Conservation (phyloP, 2,113 vertebrate species). For the Camelus dromedarius region DNA sequence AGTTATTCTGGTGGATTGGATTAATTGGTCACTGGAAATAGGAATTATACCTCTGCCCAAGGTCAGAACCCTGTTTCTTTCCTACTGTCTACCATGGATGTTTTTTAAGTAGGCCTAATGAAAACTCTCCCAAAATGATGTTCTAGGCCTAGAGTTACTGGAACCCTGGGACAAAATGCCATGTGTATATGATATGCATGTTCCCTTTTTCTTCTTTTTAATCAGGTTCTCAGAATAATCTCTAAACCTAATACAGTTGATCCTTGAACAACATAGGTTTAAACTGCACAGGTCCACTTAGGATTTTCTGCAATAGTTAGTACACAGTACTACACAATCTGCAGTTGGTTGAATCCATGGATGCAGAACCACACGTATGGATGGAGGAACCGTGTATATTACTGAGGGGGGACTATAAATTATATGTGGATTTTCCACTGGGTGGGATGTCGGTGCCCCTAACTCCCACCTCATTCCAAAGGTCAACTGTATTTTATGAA, state of each 20-base stretch:
- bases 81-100: background rate
- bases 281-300: background rate
- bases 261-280: background rate
- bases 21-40: constrained; percentile 62
- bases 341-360: background rate
- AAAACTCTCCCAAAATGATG: background rate
- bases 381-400: background rate
- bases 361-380: background rate
- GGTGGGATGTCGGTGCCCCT: background rate
- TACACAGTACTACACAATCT: background rate
- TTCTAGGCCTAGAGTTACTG: background rate
- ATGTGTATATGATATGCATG: background rate
- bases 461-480: background rate
- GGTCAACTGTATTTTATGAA: background rate
- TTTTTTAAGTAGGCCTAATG: background rate
- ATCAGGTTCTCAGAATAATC: constrained; percentile 32
- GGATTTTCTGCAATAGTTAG: background rate
- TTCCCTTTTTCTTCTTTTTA: background rate
- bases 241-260: background rate
- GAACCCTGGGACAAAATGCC: background rate
- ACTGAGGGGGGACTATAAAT: background rate
- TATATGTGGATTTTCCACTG: background rate
- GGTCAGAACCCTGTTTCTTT: background rate
- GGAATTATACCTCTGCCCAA: background rate
- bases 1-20: constrained; percentile 69